Evolutionary conservation across 2,888 invertebrate species (phyloP).

Genomic region (Eupithecia dodoneata): DNA sequence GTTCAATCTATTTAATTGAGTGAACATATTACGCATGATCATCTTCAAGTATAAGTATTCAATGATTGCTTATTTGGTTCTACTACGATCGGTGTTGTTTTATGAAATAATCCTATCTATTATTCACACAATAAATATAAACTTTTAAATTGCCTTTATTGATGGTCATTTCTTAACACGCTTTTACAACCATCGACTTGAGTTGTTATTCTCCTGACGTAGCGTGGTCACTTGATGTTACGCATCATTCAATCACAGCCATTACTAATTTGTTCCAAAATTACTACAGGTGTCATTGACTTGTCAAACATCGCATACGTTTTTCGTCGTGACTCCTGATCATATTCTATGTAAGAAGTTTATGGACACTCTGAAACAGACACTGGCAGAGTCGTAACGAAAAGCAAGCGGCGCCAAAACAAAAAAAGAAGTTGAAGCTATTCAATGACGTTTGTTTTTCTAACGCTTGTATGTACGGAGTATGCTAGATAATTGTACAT

Average conservation of each 20-base stretch:
- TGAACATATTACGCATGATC: neutral
- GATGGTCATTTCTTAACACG: conserved; percentile 7
- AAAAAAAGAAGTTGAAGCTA: too few relatives aligned
- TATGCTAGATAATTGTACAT: too few relatives aligned
- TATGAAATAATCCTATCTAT: neutral
- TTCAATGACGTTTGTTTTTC: conserved; percentile 1
- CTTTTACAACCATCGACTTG: conserved; percentile 25
- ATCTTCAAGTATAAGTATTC: neutral
- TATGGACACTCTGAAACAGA: too few relatives aligned
- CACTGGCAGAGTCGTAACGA: too few relatives aligned
- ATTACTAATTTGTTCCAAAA: conserved; percentile 45
- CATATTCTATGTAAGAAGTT: too few relatives aligned
- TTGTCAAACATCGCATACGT: conserved; percentile 10
- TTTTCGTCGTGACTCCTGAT: neutral
- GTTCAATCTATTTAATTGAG: neutral
- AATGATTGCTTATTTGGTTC: neutral
- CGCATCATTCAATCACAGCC: conserved; percentile 44
- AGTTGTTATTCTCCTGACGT: conserved; percentile 35
- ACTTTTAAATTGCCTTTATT: conserved; percentile 3
- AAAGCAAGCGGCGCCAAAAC: too few relatives aligned
- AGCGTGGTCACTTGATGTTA: conserved; percentile 44
- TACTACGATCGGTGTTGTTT: neutral
- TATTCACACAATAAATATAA: neutral
- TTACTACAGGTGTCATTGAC: conserved; percentile 45
- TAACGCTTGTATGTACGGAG: neutral